Evolutionary conservation across 37 sponge, comb jelly and placozoan genomes (phyloP), one percentile per base, ranked within the genome.

Genomic region (Halisarca cf. caerulea): DNA sequence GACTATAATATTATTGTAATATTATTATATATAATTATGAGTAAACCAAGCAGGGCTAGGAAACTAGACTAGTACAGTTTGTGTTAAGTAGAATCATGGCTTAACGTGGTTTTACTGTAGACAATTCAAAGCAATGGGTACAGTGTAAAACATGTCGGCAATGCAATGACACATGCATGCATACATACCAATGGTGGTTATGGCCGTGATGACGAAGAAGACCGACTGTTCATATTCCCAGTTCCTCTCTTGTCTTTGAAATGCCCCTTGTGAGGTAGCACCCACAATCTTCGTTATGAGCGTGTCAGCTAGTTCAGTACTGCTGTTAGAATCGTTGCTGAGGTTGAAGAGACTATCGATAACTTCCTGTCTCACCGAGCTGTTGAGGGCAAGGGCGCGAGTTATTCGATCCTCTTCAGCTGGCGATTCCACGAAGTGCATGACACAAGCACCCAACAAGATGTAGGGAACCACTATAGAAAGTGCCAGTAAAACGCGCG

Each of bases 131-230:
- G n/a, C n/a, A n/a, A n/a, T n/a, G n/a, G n/a, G n/a, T n/a, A n/a
- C n/a, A n/a, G n/a, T n/a, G n/a, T n/a, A n/a, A n/a, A n/a, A n/a
- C n/a, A n/a, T n/a, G n/a, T n/a, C n/a, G n/a, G n/a, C n/a, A n/a
- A n/a, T n/a, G n/a, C n/a, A n/a, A n/a, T n/a, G n/a, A n/a, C n/a
- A n/a, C n/a, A n/a, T n/a, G n/a, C n/a, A n/a, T n/a, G n/a, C 51
- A 51, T 23, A 51, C 80, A 14, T 55, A 80, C 80, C 85, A 0
- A 84, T 74, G 39, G 85, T 84, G 2, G 85, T 84, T 3, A 84
- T 35, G 2, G 45, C 85, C 11, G 85, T 75, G 4, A 84, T 20
- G 11, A 58, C 38, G 53, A 84, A 84, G 58, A 75, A 75, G n/a
- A 84, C 18, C 58, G 85, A 47, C 51, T 74, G 77, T 20, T 25